Percentiles rank a stretch among this genome's conserved stretches.
phyloP scores from a whole-genome alignment of 2,797 vertebrate genomes.

The Oryzias sinensis region DNA sequence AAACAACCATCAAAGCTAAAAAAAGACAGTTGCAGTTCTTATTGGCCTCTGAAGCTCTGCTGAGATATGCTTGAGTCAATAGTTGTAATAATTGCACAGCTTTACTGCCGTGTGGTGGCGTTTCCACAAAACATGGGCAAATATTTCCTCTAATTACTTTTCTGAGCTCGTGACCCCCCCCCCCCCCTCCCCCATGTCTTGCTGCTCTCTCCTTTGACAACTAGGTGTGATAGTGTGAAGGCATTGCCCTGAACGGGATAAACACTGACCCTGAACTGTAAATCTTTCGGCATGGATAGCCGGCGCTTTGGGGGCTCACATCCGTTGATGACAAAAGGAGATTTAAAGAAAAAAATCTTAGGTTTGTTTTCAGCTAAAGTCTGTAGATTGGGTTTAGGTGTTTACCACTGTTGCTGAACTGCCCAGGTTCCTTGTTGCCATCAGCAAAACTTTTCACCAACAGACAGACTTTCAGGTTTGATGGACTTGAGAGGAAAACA shows the following conservation, averaged over 20 bases:
- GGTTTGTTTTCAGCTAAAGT: too few relatives aligned
- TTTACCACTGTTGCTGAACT: neutral
- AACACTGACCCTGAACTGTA: slow-evolving; percentile 88
- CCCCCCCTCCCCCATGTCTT: slow-evolving; percentile 27
- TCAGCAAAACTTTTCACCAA: slow-evolving; percentile 22
- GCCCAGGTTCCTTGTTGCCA: neutral
- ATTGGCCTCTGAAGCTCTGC: slow-evolving; percentile 50
- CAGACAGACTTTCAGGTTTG: slow-evolving; percentile 43
- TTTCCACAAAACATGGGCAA: slow-evolving; percentile 36
- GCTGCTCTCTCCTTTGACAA: slow-evolving; percentile 82
- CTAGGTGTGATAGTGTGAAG: slow-evolving; percentile 85
- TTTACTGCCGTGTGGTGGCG: slow-evolving; percentile 43
- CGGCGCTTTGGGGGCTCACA: slow-evolving; percentile 38
- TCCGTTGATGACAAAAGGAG: slow-evolving; percentile 43
- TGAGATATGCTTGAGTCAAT: slow-evolving; percentile 50
- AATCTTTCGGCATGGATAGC: slow-evolving; percentile 62
- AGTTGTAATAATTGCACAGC: slow-evolving; percentile 46
- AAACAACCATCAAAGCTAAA: too few relatives aligned
- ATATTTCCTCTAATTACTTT: slow-evolving; percentile 5
- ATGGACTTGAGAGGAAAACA: slow-evolving; percentile 59
- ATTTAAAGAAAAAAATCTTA: too few relatives aligned
- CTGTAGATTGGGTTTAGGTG: too few relatives aligned
- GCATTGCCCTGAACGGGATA: slow-evolving; percentile 79
- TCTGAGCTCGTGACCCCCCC: slow-evolving; percentile 5
- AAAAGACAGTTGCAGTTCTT: slow-evolving; percentile 24